Evolutionary conservation across 2,113 vertebrate species (phyloP).

Genomic region (Colistium nudipinnis): DNA sequence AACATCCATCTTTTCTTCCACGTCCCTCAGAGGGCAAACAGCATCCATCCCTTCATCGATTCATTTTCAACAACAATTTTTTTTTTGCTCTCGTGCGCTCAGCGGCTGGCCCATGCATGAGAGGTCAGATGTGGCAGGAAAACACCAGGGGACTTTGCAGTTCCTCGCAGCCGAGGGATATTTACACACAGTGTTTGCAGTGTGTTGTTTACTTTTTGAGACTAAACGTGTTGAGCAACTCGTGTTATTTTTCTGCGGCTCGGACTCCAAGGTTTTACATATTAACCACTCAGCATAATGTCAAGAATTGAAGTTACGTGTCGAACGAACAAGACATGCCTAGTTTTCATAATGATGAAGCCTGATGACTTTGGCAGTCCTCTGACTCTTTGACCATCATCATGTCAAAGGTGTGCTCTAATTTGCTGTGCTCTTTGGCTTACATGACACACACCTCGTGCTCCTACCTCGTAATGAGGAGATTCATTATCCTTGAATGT

Average conservation of each 20-base stretch:
- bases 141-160: conserved; percentile 49
- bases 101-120: background rate
- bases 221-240: background rate
- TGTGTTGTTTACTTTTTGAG: background rate
- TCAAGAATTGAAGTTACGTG: background rate
- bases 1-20: background rate
- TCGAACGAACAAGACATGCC: no score
- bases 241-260: background rate
- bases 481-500: conserved; percentile 4
- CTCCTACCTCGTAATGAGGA: background rate
- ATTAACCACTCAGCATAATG: no score
- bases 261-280: background rate
- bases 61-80: background rate
- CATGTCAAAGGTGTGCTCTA: no score
- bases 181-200: conserved; percentile 24
- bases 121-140: background rate
- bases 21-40: background rate
- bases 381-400: no score
- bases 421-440: no score
- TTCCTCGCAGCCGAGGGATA: conserved; percentile 21
- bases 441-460: no score
- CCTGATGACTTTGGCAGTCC: no score
- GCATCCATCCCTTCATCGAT: background rate
- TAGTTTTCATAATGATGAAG: no score
- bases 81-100: no score